These are phyloP conservation scores for Falco cherrug DNA, from an alignment of 2,797 vertebrate species.

Conservation along the genomic window DNA sequence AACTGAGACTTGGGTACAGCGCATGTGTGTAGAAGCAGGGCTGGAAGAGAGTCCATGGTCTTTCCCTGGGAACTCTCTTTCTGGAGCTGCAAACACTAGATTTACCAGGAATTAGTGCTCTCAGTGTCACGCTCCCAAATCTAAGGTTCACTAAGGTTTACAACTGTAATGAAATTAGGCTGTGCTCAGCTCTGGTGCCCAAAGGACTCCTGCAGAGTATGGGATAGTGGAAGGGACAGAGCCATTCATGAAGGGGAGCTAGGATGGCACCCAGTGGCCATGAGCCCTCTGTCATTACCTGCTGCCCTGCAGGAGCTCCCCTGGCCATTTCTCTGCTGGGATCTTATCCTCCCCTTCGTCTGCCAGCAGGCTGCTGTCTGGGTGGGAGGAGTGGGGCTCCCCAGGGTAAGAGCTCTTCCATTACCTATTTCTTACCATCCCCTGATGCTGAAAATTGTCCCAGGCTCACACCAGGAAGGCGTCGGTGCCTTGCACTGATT, in stretches of 20 bases:
- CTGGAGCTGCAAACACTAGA: neutral
- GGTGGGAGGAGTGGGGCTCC: rapidly evolving
- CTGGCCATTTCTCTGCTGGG: no score
- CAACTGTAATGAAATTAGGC: rapidly evolving
- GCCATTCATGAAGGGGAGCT: rapidly evolving
- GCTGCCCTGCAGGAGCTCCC: rapidly evolving
- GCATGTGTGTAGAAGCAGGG: rapidly evolving
- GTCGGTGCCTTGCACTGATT: neutral
- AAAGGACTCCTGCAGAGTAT: rapidly evolving
- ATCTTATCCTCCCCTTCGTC: neutral
- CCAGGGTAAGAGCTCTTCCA: neutral
- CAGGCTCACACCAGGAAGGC: neutral
- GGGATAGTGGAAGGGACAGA: no score
- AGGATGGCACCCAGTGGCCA: neutral
- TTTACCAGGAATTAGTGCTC: neutral
- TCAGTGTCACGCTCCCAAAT: neutral
- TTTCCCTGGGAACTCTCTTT: neutral
- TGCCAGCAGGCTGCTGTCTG: neutral
- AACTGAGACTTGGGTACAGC: rapidly evolving
- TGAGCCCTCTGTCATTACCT: no score
- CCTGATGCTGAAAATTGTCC: neutral
- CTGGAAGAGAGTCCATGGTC: neutral
- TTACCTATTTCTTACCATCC: rapidly evolving
- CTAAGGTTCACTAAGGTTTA: no score
- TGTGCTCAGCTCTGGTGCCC: neutral